Conservation (phyloP, 2,797 vertebrate genomes). For the Sebastes vulpes region DNA sequence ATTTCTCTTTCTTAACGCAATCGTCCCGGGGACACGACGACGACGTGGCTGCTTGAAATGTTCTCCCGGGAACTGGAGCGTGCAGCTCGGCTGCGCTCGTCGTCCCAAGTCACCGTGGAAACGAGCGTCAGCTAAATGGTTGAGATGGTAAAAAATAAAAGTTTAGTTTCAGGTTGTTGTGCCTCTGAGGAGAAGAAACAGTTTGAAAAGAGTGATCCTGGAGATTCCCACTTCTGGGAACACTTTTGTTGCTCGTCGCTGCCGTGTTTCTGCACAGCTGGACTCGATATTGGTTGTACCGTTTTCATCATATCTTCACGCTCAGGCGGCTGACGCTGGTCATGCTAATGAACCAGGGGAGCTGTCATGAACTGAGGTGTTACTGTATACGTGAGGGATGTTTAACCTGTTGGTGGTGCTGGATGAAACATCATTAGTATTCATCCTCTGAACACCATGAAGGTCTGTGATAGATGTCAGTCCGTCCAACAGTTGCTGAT, state of each 20-base stretch:
- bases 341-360: background rate
- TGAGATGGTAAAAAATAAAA: constrained; percentile 30
- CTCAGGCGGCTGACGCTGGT: background rate
- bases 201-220: constrained; percentile 1
- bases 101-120: background rate
- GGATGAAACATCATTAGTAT: background rate
- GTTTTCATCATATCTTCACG: background rate
- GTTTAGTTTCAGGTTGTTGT: constrained; percentile 19
- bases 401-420: background rate
- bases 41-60: background rate
- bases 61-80: constrained; percentile 38
- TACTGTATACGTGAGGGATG: background rate
- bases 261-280: background rate
- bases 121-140: constrained; percentile 10
- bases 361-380: background rate
- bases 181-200: constrained; percentile 29
- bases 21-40: constrained; percentile 19
- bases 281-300: background rate
- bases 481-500: background rate
- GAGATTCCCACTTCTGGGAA: background rate
- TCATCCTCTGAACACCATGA: background rate
- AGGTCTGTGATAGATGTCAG: background rate
- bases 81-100: background rate
- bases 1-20: constrained; percentile 11
- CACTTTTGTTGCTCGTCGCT: background rate